phyloP scores from a whole-genome alignment of 2,797 vertebrate species.

The Brotula barbata region DNA sequence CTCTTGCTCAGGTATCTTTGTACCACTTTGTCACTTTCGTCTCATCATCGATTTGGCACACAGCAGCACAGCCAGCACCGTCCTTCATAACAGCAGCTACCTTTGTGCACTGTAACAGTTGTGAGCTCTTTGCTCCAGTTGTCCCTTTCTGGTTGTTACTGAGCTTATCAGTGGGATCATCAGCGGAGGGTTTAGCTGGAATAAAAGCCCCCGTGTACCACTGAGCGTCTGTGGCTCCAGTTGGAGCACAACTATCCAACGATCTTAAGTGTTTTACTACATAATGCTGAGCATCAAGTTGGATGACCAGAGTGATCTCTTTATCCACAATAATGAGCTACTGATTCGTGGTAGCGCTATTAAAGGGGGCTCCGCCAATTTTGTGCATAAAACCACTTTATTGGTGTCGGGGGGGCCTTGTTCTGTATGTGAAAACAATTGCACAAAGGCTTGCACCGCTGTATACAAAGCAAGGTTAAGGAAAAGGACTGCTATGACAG shows the following conservation, averaged over 20 bases:
- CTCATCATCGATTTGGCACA: constrained; percentile 17
- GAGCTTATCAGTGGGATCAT: constrained; percentile 13
- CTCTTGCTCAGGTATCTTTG: constrained; percentile 1
- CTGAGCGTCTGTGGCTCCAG: no score
- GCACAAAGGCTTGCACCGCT: no score
- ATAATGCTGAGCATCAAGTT: not conserved
- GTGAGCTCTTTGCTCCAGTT: constrained; percentile 11
- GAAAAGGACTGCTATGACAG: no score
- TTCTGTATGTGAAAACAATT: no score
- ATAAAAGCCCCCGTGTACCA: no score
- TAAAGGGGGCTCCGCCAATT: not conserved
- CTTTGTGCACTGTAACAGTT: constrained; percentile 11
- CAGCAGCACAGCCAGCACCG: not conserved
- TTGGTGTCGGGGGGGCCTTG: no score
- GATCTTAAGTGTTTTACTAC: no score
- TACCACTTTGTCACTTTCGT: constrained; percentile 6
- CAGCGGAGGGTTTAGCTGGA: not conserved
- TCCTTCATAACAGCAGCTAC: constrained; percentile 16
- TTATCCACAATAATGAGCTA: constrained; percentile 8
- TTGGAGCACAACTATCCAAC: no score
- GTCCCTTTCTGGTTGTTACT: constrained; percentile 20
- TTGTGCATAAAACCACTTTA: no score
- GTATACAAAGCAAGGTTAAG: no score
- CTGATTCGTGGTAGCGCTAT: constrained; percentile 20
- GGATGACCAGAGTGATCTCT: constrained; percentile 11